Conservation (phyloP, 2,888 invertebrate genomes). For the Clostera curtula region DNA sequence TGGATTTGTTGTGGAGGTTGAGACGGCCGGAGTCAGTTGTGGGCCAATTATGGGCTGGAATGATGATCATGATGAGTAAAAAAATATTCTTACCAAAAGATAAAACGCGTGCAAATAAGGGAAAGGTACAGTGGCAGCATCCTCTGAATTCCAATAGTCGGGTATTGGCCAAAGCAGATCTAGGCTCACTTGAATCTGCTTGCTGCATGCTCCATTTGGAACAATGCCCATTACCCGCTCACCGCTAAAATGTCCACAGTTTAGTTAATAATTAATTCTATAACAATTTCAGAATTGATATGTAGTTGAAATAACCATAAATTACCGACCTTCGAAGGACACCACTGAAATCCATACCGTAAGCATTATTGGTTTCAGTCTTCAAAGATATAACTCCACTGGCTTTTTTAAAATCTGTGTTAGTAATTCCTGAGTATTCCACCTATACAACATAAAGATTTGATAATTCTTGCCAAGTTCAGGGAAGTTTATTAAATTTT, state of each 20-base stretch:
- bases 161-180: slow-evolving; percentile 78
- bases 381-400: slow-evolving; percentile 14
- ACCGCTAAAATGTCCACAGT: slow-evolving; percentile 43
- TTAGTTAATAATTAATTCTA: slow-evolving; percentile 1
- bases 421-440: slow-evolving; percentile 26
- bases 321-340: slow-evolving; percentile 1
- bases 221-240: slow-evolving; percentile 77
- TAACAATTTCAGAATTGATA: not conserved
- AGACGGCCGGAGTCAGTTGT: no score
- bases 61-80: not conserved
- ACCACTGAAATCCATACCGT: slow-evolving; percentile 38
- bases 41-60: no score
- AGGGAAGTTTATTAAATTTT: no score
- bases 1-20: no score
- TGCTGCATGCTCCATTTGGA: slow-evolving; percentile 64
- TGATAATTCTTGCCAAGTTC: no score
- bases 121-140: slow-evolving; percentile 81
- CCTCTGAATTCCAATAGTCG: slow-evolving; percentile 77
- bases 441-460: slow-evolving; percentile 28
- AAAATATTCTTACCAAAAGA: not conserved
- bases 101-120: slow-evolving; percentile 71
- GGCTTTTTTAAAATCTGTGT: slow-evolving; percentile 25
- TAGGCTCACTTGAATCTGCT: slow-evolving; percentile 64
- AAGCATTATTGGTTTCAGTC: slow-evolving; percentile 9
- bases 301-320: not conserved